phyloP scores from a whole-genome alignment of 2,888 invertebrate species.

The Heliconius cydno region DNA sequence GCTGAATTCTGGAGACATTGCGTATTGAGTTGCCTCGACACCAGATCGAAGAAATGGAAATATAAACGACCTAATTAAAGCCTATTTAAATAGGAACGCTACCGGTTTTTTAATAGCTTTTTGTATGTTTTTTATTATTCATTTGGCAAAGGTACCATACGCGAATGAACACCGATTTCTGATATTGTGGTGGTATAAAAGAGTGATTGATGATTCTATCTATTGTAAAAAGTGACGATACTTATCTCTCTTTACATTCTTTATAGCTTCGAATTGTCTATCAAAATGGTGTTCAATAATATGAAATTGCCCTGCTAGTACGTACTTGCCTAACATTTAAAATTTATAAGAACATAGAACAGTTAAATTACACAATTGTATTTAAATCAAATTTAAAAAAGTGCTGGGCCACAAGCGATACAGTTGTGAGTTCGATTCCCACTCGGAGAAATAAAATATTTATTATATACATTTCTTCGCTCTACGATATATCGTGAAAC shows the following conservation, averaged over 20 bases:
- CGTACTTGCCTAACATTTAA: too few species aligned
- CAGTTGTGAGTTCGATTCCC: too few species aligned
- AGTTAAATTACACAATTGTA: too few species aligned
- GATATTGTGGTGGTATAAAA: constrained; percentile 38
- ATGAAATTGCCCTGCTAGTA: not conserved
- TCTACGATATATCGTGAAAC: too few species aligned
- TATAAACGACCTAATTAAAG: not conserved
- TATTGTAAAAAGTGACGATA: constrained; percentile 11
- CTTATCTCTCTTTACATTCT: constrained; percentile 6
- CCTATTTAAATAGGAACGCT: not conserved
- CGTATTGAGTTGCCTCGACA: too few species aligned
- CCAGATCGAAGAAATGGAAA: too few species aligned
- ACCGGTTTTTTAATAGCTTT: not conserved
- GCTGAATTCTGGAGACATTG: too few species aligned
- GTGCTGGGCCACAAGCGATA: too few species aligned
- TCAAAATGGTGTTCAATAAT: not conserved
- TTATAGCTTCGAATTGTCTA: constrained; percentile 7
- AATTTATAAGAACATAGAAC: too few species aligned
- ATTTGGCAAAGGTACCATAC: constrained; percentile 43
- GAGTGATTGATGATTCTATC: constrained; percentile 37
- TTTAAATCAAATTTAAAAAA: too few species aligned
- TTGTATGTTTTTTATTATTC: not conserved
- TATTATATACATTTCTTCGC: too few species aligned
- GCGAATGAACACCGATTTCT: constrained; percentile 39
- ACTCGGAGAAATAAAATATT: too few species aligned